phyloP scores from a whole-genome alignment of 2,888 invertebrate species.

The Volucella zonaria region DNA sequence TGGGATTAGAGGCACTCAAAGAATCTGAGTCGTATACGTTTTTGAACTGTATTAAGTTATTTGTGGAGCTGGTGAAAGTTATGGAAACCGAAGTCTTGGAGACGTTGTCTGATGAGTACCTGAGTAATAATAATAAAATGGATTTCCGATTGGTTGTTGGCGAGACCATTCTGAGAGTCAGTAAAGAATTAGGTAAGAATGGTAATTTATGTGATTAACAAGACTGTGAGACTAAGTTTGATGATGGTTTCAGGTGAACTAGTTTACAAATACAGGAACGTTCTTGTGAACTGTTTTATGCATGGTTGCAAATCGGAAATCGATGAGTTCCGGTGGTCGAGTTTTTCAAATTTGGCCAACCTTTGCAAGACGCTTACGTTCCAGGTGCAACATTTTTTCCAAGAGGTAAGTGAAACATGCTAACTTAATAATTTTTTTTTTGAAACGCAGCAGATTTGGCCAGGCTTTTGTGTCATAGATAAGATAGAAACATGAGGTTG shows the following conservation, averaged over 20 bases:
- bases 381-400: slow-evolving; percentile 81
- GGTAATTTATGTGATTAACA: neutral
- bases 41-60: slow-evolving; percentile 81
- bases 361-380: slow-evolving; percentile 80
- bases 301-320: slow-evolving; percentile 77
- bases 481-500: no score
- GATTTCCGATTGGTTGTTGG: slow-evolving; percentile 81
- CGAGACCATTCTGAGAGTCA: slow-evolving; percentile 80
- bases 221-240: slow-evolving; percentile 1
- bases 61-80: slow-evolving; percentile 78
- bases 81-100: slow-evolving; percentile 80
- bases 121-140: slow-evolving; percentile 77
- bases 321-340: slow-evolving; percentile 81
- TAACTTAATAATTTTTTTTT: no score
- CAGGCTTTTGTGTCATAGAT: no score
- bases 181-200: slow-evolving; percentile 78
- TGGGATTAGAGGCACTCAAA: slow-evolving; percentile 79
- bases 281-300: slow-evolving; percentile 80
- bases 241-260: slow-evolving; percentile 77
- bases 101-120: slow-evolving; percentile 80
- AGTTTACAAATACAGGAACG: slow-evolving; percentile 80
- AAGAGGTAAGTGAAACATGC: slow-evolving; percentile 77
- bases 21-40: slow-evolving; percentile 81
- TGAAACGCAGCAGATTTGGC: no score
- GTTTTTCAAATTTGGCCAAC: slow-evolving; percentile 81